These are phyloP conservation scores for Scotopteryx bipunctaria DNA, from an alignment of 2,888 invertebrate genomes.

Conservation along the genomic window DNA sequence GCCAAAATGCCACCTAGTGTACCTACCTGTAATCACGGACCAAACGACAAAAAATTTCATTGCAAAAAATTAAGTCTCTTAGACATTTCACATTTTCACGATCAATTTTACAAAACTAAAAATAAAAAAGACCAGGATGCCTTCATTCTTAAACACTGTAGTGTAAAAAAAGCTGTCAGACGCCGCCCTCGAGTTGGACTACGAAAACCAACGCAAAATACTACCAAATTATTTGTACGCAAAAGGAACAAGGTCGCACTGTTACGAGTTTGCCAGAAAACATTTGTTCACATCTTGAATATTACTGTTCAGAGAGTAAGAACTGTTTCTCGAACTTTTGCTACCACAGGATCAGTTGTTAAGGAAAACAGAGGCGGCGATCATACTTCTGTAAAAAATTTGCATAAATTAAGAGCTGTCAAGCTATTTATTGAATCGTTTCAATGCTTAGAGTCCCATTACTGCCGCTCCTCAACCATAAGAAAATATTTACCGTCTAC, in stretches of 20 bases:
- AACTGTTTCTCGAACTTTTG: constrained; percentile 30
- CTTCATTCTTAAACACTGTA: constrained; percentile 28
- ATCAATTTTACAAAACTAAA: constrained; percentile 30
- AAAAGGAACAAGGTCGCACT: constrained; percentile 24
- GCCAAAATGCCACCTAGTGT: no score
- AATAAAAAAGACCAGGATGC: constrained; percentile 34
- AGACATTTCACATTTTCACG: no score
- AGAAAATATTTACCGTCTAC: constrained; percentile 36
- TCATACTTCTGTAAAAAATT: constrained; percentile 32
- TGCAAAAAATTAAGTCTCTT: no score
- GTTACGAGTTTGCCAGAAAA: constrained; percentile 28
- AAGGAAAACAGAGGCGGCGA: constrained; percentile 36
- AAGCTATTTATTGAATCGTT: constrained; percentile 28
- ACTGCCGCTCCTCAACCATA: constrained; percentile 28
- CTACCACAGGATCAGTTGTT: constrained; percentile 26
- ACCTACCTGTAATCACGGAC: no score
- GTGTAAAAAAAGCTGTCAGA: constrained; percentile 20
- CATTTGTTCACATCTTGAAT: constrained; percentile 23
- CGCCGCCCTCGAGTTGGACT: constrained; percentile 26
- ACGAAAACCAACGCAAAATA: constrained; percentile 28
- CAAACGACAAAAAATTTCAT: no score
- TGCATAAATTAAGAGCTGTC: constrained; percentile 26
- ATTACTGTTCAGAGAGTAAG: constrained; percentile 27
- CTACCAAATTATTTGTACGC: constrained; percentile 24
- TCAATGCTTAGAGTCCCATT: constrained; percentile 35